phyloP scores from a whole-genome alignment of 92 coral and sea anemone genomes.

The Epizoanthus ramosus region DNA sequence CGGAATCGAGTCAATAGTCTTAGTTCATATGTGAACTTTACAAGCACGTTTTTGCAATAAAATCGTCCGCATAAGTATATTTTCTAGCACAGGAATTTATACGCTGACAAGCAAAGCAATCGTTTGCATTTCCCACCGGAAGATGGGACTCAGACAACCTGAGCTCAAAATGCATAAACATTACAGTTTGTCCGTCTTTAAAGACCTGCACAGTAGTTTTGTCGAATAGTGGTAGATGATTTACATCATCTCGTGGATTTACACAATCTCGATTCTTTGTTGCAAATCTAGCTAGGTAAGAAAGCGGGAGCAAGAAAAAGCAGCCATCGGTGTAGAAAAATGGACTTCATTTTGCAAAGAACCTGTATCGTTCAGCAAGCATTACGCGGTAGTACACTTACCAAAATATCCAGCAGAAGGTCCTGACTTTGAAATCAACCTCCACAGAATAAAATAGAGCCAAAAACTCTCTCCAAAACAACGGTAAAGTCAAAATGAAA shows the following conservation, averaged over 20 bases:
- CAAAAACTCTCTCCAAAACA: slow-evolving; percentile 11
- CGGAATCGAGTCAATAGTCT: not conserved
- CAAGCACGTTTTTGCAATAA: not conserved
- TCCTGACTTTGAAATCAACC: slow-evolving; percentile 11
- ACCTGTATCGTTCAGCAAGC: slow-evolving; percentile 12
- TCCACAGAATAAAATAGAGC: not conserved
- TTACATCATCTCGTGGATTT: not conserved
- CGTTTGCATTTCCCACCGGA: slow-evolving; percentile 16
- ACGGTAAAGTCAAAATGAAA: slow-evolving; percentile 21
- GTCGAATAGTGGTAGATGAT: not conserved
- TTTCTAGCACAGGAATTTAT: slow-evolving; percentile 16
- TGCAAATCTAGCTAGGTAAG: not conserved
- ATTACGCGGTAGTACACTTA: slow-evolving; percentile 21
- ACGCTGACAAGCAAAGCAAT: slow-evolving; percentile 2
- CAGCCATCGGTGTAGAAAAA: not conserved
- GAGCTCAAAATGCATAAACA: slow-evolving; percentile 19
- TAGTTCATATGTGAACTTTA: not conserved
- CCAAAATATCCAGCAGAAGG: slow-evolving; percentile 12
- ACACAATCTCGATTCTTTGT: not conserved
- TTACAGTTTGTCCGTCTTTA: slow-evolving; percentile 12
- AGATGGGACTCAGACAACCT: slow-evolving; percentile 13
- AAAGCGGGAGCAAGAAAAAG: slow-evolving; percentile 6
- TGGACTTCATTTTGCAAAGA: slow-evolving; percentile 24
- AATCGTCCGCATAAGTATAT: not conserved
- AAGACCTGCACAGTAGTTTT: not conserved